Conservation (phyloP, 2,797 vertebrate species). For the Myotis myotis region DNA sequence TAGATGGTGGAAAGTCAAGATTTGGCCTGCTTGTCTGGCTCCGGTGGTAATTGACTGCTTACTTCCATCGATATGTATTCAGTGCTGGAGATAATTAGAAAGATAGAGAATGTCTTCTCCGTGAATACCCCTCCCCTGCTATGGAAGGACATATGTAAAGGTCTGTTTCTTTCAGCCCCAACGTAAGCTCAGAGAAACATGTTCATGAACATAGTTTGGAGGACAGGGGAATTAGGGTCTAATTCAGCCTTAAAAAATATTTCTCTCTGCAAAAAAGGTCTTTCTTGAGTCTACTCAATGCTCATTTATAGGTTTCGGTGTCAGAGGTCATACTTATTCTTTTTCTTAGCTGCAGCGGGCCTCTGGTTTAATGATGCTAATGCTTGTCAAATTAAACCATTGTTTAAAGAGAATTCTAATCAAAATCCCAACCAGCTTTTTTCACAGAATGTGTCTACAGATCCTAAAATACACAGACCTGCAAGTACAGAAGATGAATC, state of each 20-base stretch:
- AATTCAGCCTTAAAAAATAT: constrained; percentile 1
- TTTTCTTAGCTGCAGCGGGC: background rate
- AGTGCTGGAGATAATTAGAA: constrained; percentile 58
- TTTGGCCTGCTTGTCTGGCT: background rate
- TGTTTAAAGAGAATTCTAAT: constrained; percentile 25
- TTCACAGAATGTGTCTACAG: background rate
- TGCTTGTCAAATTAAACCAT: background rate
- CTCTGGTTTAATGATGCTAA: constrained; percentile 30
- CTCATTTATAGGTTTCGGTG: background rate
- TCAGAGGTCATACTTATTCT: background rate
- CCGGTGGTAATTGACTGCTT: constrained; percentile 32
- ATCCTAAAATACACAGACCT: background rate
- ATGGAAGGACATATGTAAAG: background rate
- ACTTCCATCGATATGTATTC: constrained; percentile 34
- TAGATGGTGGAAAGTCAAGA: constrained; percentile 38
- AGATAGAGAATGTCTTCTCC: constrained; percentile 18
- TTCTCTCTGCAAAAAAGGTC: background rate
- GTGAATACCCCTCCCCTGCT: background rate
- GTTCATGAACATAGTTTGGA: background rate
- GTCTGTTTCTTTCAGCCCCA: background rate
- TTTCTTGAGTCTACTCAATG: background rate
- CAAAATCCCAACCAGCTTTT: background rate
- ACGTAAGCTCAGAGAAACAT: constrained; percentile 21
- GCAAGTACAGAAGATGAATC: background rate
- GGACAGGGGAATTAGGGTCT: background rate